These are phyloP conservation scores for Neopelma chrysocephalum DNA, from an alignment of 2,797 vertebrate genomes.

Conservation along the genomic window DNA sequence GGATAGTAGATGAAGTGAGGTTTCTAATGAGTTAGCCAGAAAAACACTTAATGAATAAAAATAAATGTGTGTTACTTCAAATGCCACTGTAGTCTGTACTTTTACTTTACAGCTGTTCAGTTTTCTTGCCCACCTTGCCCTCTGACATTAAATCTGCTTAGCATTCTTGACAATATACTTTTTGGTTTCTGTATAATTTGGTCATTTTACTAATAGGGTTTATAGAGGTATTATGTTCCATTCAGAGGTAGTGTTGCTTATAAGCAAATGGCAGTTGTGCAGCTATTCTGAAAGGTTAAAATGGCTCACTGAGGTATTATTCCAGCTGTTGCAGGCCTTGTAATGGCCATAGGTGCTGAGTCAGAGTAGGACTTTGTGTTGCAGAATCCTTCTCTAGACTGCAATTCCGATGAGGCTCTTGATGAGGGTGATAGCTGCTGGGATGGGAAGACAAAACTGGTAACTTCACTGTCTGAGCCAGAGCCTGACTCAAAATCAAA, in stretches of 20 bases:
- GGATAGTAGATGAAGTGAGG: conserved; percentile 48
- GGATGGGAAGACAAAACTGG: neutral
- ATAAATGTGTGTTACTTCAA: neutral
- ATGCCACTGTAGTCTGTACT: neutral
- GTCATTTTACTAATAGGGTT: conserved; percentile 55
- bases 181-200: conserved; percentile 18
- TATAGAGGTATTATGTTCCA: conserved; percentile 53
- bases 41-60: conserved; percentile 41
- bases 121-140: neutral
- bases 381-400: conserved; percentile 22
- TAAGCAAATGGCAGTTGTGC: conserved; percentile 62
- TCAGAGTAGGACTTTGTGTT: conserved; percentile 32
- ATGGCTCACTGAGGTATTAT: conserved; percentile 57
- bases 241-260: conserved; percentile 55
- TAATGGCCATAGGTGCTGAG: conserved; percentile 57
- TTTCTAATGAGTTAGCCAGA: conserved; percentile 35
- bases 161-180: conserved; percentile 13
- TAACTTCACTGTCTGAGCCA: neutral
- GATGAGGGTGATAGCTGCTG: neutral
- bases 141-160: neutral
- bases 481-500: neutral
- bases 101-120: neutral
- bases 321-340: conserved; percentile 66
- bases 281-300: conserved; percentile 36
- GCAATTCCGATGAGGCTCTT: neutral